These are phyloP conservation scores for Oeneis ivallda DNA, from an alignment of 2,888 invertebrate genomes.

Conservation along the genomic window DNA sequence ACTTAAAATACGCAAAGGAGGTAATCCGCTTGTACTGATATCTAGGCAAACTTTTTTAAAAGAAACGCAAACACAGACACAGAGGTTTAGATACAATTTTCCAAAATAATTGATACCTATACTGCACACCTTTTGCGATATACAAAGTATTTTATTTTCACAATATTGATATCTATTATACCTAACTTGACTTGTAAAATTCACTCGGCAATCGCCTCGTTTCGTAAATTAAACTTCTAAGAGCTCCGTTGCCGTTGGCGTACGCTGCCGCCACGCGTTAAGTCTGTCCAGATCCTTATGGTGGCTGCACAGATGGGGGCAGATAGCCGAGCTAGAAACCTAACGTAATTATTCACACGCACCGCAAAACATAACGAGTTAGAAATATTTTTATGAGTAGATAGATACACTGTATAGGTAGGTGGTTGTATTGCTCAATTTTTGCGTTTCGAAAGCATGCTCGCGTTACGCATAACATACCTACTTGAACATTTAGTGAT, in stretches of 20 bases:
- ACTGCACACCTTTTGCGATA: no score
- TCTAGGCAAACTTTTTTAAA: no score
- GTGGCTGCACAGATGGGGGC: slow-evolving; percentile 64
- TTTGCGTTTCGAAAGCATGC: slow-evolving; percentile 20
- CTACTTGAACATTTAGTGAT: slow-evolving; percentile 8
- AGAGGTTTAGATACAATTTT: no score
- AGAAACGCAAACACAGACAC: no score
- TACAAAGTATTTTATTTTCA: no score
- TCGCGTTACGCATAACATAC: slow-evolving; percentile 21
- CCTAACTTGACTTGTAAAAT: no score
- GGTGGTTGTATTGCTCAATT: slow-evolving; percentile 19
- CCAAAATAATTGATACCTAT: no score
- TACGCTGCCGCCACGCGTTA: not conserved
- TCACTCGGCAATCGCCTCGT: no score
- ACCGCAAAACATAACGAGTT: slow-evolving; percentile 49
- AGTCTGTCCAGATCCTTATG: slow-evolving; percentile 44
- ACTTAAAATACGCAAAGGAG: no score
- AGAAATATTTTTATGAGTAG: slow-evolving; percentile 42
- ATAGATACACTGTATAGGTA: slow-evolving; percentile 3
- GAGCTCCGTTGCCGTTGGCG: not conserved
- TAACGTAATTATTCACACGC: slow-evolving; percentile 78
- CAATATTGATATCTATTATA: no score
- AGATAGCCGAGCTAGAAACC: slow-evolving; percentile 76
- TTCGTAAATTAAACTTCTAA: not conserved
- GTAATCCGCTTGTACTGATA: no score